Evolutionary conservation across 35 echinoderm and acorn worm genomes (phyloP).

Genomic region (Chiridota heheva): DNA sequence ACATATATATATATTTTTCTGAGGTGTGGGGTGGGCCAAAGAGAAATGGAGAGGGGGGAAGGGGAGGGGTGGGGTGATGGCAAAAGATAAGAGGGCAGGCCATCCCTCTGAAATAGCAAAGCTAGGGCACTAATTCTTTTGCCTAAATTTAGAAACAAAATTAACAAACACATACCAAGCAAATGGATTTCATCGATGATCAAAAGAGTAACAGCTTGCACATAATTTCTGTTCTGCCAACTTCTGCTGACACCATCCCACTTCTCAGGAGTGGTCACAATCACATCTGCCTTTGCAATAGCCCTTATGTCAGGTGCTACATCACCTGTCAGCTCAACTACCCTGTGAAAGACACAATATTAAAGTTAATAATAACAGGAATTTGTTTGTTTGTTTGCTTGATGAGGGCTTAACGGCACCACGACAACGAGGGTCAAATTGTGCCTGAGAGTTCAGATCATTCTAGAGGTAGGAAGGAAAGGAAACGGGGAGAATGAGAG

Average conservation of each 20-base stretch:
- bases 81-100: not conserved
- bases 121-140: too few relatives aligned
- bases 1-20: too few relatives aligned
- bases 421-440: too few relatives aligned
- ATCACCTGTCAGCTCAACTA: conserved; percentile 90
- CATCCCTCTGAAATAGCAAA: too few relatives aligned
- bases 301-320: conserved; percentile 77
- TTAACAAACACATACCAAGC: conserved; percentile 38
- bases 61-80: not conserved
- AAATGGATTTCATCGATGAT: conserved; percentile 91
- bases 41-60: not conserved
- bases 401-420: too few relatives aligned
- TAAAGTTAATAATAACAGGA: not conserved
- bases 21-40: not conserved
- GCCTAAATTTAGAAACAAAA: too few relatives aligned
- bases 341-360: conserved; percentile 30
- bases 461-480: too few relatives aligned
- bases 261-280: conserved; percentile 85
- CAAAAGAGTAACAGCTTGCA: conserved; percentile 70
- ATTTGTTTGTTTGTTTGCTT: too few relatives aligned
- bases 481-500: too few relatives aligned
- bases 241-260: conserved; percentile 90
- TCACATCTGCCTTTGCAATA: conserved; percentile 70
- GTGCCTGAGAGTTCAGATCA: too few relatives aligned
- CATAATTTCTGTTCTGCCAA: conserved; percentile 86